These are phyloP conservation scores for Enteromius fasciolatus DNA, from an alignment of 2,797 vertebrate genomes.

Conservation along the genomic window DNA sequence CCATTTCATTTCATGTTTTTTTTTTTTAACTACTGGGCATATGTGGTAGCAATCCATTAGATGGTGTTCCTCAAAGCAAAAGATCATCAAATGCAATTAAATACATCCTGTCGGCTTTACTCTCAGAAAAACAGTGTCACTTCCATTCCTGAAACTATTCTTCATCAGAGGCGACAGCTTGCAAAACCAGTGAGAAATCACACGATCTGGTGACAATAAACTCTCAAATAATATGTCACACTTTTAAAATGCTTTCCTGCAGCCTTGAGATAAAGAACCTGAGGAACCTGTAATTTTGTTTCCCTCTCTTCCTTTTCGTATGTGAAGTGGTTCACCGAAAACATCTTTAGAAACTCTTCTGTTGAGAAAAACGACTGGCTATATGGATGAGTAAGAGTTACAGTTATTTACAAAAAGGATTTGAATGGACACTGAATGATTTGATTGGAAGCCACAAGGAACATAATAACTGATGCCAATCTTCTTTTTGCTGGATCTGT, in stretches of 20 bases:
- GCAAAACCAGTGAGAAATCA: slow-evolving; percentile 11
- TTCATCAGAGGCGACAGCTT: background rate
- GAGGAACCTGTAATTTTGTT: slow-evolving; percentile 33
- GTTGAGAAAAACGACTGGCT: background rate
- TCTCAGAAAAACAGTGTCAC: slow-evolving; percentile 6
- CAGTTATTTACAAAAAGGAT: slow-evolving; percentile 3
- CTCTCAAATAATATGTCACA: background rate
- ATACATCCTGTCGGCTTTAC: background rate
- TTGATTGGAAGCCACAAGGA: slow-evolving; percentile 15
- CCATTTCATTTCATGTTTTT: background rate
- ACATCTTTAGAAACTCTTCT: slow-evolving; percentile 18
- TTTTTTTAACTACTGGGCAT: background rate
- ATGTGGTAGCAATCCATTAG: background rate
- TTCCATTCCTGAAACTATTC: background rate
- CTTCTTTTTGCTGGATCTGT: slow-evolving; percentile 7
- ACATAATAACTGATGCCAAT: slow-evolving; percentile 1
- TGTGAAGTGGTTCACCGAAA: background rate
- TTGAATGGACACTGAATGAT: background rate
- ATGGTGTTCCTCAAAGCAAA: background rate
- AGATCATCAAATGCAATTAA: slow-evolving; percentile 22
- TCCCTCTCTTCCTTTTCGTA: background rate
- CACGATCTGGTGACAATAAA: slow-evolving; percentile 20
- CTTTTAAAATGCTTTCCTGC: slow-evolving; percentile 8
- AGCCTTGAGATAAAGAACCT: slow-evolving; percentile 27
- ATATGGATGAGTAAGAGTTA: slow-evolving; percentile 4